A percentile compares a stretch with the other conserved stretches of the same genome.
Conservation (phyloP, 2,113 vertebrate genomes). For the Ictalurus furcatus region DNA sequence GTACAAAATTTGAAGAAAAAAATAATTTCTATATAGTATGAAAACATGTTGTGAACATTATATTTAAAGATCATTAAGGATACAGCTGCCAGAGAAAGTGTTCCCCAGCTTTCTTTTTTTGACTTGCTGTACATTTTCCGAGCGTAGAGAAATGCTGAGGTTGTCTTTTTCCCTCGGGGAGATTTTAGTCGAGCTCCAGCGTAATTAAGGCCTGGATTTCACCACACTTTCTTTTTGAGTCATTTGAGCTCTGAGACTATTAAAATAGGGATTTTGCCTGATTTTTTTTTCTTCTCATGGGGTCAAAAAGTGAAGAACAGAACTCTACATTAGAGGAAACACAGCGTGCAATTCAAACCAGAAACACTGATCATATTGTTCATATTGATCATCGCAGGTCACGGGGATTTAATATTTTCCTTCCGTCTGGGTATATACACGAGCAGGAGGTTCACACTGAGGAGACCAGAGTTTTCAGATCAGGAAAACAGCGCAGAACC, state of each 20-base stretch:
- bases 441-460: neutral
- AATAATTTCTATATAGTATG: neutral
- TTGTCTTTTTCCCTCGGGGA: slow-evolving; percentile 6
- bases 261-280: slow-evolving; percentile 9
- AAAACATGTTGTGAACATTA: too few species aligned
- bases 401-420: neutral
- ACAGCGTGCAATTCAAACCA: neutral
- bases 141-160: slow-evolving; percentile 15
- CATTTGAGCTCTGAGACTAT: slow-evolving; percentile 22
- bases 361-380: neutral
- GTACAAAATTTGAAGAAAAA: neutral
- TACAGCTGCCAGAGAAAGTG: neutral
- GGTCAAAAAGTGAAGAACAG: neutral
- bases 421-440: neutral
- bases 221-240: neutral
- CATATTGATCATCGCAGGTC: neutral
- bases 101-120: neutral
- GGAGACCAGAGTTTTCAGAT: neutral
- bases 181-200: slow-evolving; percentile 23
- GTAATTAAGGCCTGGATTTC: slow-evolving; percentile 26
- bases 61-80: neutral
- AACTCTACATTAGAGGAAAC: neutral
- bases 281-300: neutral
- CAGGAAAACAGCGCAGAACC: too few species aligned
- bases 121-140: neutral